Evolutionary conservation across 2,113 vertebrate species (phyloP).

Genomic region (Mobula birostris): DNA sequence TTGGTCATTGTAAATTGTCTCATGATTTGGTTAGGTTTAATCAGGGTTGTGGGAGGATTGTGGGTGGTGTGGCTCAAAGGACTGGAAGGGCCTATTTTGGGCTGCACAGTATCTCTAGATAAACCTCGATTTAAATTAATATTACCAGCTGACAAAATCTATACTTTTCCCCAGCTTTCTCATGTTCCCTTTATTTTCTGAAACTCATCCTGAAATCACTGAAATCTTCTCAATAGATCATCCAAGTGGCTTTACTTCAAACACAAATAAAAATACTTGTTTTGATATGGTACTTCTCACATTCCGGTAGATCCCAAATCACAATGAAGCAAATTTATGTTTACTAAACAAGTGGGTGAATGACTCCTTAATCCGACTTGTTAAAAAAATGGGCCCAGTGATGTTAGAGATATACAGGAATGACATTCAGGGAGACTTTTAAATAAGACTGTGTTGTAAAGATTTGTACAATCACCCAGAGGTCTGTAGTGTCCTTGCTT

Average conservation of each 20-base stretch:
- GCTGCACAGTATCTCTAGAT: neutral
- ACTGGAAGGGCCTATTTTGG: no score
- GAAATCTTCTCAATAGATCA: neutral
- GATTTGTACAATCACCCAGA: neutral
- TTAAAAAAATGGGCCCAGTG: neutral
- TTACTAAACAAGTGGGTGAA: neutral
- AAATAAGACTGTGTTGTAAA: neutral
- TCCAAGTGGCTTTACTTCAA: neutral
- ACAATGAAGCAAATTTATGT: no score
- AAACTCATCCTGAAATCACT: neutral
- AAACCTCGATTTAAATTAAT: neutral
- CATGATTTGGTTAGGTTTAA: no score
- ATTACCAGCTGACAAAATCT: neutral
- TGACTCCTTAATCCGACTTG: neutral
- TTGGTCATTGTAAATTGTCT: no score
- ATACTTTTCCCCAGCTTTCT: neutral
- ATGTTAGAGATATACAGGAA: neutral
- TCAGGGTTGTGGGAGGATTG: no score
- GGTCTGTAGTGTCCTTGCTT: neutral
- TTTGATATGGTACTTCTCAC: neutral
- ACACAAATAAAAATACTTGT: neutral
- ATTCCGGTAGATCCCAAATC: no score
- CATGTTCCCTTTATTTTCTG: neutral
- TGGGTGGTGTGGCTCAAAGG: no score
- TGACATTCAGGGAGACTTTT: neutral